Percentiles rank a stretch among this genome's conserved stretches.
Conservation (phyloP, 2,113 vertebrate genomes). For the Neolamprologus ventralis region DNA sequence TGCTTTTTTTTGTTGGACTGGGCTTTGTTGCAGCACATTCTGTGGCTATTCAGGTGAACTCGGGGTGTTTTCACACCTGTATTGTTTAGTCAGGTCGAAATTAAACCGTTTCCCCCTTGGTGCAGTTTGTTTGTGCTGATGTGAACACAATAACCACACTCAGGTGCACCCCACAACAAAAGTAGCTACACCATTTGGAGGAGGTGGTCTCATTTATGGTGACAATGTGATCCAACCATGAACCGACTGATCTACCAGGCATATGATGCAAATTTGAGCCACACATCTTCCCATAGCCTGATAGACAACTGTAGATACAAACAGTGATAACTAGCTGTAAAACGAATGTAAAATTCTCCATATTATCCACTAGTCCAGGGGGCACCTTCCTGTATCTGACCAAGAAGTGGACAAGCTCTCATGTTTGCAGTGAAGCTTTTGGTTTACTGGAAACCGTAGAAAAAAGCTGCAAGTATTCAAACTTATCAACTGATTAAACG, state of each 20-base stretch:
- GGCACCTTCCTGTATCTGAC: background rate
- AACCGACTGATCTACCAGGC: background rate
- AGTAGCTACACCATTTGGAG: background rate
- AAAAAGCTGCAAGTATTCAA: background rate
- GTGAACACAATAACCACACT: background rate
- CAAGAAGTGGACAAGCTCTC: background rate
- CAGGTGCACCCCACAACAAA: background rate
- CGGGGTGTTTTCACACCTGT: background rate
- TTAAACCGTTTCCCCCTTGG: background rate
- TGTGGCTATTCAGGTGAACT: background rate
- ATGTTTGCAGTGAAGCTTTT: background rate
- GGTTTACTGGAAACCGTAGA: background rate
- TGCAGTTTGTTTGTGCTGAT: background rate
- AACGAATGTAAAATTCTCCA: background rate
- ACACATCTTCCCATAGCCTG: background rate
- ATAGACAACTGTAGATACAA: background rate
- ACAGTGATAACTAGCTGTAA: background rate
- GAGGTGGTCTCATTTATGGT: background rate
- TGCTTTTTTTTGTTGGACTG: background rate
- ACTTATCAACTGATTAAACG: background rate
- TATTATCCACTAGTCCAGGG: background rate
- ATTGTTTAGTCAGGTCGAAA: background rate
- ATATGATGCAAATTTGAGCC: background rate
- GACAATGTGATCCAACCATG: background rate
- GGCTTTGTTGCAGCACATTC: background rate